Percentiles rank a stretch among this genome's conserved stretches.
Evolutionary conservation across 2,888 invertebrate species (phyloP).

Genomic region (Scotopteryx bipunctaria): DNA sequence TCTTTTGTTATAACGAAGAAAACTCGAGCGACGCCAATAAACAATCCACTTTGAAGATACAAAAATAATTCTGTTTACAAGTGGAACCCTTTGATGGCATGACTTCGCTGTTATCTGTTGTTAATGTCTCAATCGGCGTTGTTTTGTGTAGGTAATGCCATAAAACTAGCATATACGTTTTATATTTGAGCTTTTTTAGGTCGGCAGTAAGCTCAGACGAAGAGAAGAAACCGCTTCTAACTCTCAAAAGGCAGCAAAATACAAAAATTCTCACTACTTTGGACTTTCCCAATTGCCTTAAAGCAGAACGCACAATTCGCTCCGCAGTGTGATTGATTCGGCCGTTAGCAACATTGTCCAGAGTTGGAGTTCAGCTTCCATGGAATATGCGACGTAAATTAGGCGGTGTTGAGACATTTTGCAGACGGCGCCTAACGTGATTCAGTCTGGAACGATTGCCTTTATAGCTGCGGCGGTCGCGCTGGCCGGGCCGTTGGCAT

Average conservation of each 20-base stretch:
- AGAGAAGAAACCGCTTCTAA: background rate
- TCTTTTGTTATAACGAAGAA: conserved; percentile 63
- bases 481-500: conserved; percentile 78
- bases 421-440: conserved; percentile 82
- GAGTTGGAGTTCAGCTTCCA: conserved; percentile 33
- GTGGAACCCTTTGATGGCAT: conserved; percentile 43
- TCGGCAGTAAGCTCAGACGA: background rate
- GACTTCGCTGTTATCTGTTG: conserved; percentile 24
- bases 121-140: conserved; percentile 28
- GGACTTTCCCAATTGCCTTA: background rate
- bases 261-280: background rate
- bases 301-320: background rate
- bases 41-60: conserved; percentile 72
- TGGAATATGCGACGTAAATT: conserved; percentile 61
- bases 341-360: conserved; percentile 30
- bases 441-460: conserved; percentile 79
- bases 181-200: conserved; percentile 5
- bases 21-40: conserved; percentile 60
- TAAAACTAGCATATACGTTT: conserved; percentile 28
- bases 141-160: conserved; percentile 26
- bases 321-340: conserved; percentile 17
- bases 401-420: conserved; percentile 76
- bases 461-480: conserved; percentile 70
- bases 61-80: conserved; percentile 66
- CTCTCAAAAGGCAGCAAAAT: background rate